phyloP scores from a whole-genome alignment of 2,113 vertebrate species.

The Mus musculus region DNA sequence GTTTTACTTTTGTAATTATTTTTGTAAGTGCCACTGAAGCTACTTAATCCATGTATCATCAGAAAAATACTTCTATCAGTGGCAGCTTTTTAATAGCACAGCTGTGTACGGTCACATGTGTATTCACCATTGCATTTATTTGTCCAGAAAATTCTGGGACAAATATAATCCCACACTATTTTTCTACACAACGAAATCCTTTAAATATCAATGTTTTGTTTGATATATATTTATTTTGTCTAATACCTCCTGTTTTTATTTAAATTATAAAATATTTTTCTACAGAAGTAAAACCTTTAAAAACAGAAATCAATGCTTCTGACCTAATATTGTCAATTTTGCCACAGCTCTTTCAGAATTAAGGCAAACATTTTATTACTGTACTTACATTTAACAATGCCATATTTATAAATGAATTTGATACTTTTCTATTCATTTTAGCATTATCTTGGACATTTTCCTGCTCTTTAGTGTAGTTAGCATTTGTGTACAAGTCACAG shows the following conservation, averaged over 20 bases:
- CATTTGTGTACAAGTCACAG: not conserved
- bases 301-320: not conserved
- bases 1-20: slow-evolving; percentile 34
- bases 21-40: not conserved
- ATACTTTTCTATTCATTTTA: not conserved
- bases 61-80: not conserved
- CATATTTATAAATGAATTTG: slow-evolving; percentile 18
- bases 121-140: not conserved
- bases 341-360: not conserved
- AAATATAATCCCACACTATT: not conserved
- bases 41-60: not conserved
- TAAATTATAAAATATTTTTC: slow-evolving; percentile 49
- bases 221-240: slow-evolving; percentile 32
- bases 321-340: slow-evolving; percentile 7
- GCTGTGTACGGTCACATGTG: not conserved
- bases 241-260: slow-evolving; percentile 32
- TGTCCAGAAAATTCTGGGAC: not conserved
- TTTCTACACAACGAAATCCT: slow-evolving; percentile 4
- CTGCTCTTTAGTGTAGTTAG: slow-evolving; percentile 7
- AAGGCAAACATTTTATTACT: not conserved
- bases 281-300: slow-evolving; percentile 4
- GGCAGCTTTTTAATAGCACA: not conserved
- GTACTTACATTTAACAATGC: not conserved
- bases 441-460: slow-evolving; percentile 7
- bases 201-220: slow-evolving; percentile 36